phyloP scores from a whole-genome alignment of 23 tunicate species.

The Aplidium turbinatum region DNA sequence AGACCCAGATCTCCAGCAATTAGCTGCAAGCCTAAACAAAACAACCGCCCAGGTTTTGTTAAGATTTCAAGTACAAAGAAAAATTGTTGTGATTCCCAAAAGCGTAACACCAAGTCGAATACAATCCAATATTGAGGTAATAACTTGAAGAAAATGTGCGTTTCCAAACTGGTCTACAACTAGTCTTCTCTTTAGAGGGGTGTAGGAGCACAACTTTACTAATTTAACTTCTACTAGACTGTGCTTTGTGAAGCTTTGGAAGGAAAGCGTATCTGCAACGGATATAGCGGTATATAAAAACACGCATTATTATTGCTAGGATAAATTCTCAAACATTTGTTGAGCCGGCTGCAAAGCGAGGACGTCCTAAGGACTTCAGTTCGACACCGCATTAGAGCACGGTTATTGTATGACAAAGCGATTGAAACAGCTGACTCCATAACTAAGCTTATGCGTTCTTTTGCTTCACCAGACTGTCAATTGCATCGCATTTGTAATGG shows the following conservation, averaged over 20 bases:
- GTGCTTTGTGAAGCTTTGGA: not conserved
- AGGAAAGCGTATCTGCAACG: not conserved
- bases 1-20: constrained; percentile 36
- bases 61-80: constrained; percentile 55
- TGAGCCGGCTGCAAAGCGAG: no score
- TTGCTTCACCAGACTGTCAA: no score
- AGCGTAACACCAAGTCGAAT: constrained; percentile 57
- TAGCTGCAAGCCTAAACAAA: constrained; percentile 38
- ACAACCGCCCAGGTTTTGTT: constrained; percentile 46
- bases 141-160: not conserved
- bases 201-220: not conserved
- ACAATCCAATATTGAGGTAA: constrained; percentile 29
- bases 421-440: no score
- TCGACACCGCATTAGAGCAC: no score
- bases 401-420: no score
- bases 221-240: not conserved
- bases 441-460: no score
- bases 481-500: not conserved
- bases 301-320: no score
- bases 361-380: no score
- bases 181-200: not conserved
- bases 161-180: not conserved
- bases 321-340: no score
- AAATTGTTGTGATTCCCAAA: constrained; percentile 56
- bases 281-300: no score